Base-by-base conservation (phyloP, 1,140 invertebrate genomes). In the Papilio dardanus region DNA sequence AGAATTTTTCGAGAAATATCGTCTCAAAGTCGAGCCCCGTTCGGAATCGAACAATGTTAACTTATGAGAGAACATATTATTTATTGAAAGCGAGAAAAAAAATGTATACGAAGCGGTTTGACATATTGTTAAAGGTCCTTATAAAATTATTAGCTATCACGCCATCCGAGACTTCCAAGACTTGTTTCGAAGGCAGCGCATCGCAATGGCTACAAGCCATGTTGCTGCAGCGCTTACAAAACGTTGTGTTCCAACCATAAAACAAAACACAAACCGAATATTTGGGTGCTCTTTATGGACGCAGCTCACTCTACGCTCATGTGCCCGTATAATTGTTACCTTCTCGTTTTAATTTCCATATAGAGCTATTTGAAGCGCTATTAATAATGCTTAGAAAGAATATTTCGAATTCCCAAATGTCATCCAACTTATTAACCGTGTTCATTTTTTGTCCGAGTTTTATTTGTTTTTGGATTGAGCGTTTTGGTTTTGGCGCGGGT, bases 121-220 rank as follows among this genome's bases (percentile, higher is more conserved):
- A 93, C 91, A 93, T 93, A 93, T 93, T 92, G 89, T 90, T 93
- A 91, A 93, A 84, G 90, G 88, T 83, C 83, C 88, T 91, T 93
- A 93, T 93, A 90, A 93, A 92, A 93, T 93, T 93, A 93, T 93
- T 92, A 89, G 90, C 90, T 90, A 92, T 92, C 91, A 93, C 91
- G 91, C 91, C 86, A 92, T 88, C 83, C 86, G 78, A 78, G 79
- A 69, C 86, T 86, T 86, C 83, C 85, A 77, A 77, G 78, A 69
- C 86, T 86, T 86, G 88, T 90, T 89, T 85, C 85, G 83, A 84
- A 88, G 87, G 86, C 88, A 46, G n/a, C 88, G 84, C 86, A 90
- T 86, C 83, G 81, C 82, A 81, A 84, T 83, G 81, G 82, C 82
- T 84, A 86, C 85, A 87, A 84, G 82, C 86, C 82, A 85, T 71